Base-by-base conservation (phyloP, 2,797 vertebrate species). In the Pteronotus mesoamericanus region DNA sequence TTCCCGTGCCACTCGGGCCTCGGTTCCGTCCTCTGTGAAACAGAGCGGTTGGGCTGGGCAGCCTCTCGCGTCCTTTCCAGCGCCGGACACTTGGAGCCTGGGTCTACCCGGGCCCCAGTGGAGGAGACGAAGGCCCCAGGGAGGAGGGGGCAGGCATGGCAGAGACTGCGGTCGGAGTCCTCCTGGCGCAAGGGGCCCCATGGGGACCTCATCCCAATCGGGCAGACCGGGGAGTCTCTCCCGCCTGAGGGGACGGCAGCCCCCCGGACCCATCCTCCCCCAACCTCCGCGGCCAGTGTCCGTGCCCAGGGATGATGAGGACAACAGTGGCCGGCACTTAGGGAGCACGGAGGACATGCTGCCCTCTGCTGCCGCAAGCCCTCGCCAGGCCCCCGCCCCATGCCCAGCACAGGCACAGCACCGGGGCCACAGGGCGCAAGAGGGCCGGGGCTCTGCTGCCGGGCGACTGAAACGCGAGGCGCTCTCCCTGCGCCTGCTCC, bases 261-360 rank as follows among this genome's bases (percentile, higher is more conserved):
- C 57, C 75, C 72, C 32, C 0, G 9, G 19, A 4, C 34, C 24
- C 29, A n/a, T 44, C 5, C 34, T 22, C 44, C 42, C n/a, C 39
- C 66, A 19, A 0, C 19, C 55, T 34, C 29, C 83, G 71, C 6
- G 3, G 42, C 53, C 39, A 1, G 34, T 55, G 46, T 82, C 55
- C 34, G 39, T 29, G 39, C 71, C 82, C 53, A 12, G 51, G 51
- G 34, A 3, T 0, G 0, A 9, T 3, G 42, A 29, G 14, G 15
- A 5, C 1, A 21, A 5, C 5, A 4, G 4, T 2, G 12, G 22
- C 46, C 15, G 44, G 61, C 11, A 2, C 59, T 66, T 7, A 12
- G 39, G 8, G 16, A n/a, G 44, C 46, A 11, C 19, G 1, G 32
- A 29, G 34, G 10, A 0, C 1, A 0, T 0, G 19, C n/a, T 3